A percentile compares a stretch with the other conserved stretches of the same genome.
These are phyloP conservation scores for Hirtodrosophila alboralis DNA, from an alignment of 2,888 invertebrate species.

Conservation along the genomic window DNA sequence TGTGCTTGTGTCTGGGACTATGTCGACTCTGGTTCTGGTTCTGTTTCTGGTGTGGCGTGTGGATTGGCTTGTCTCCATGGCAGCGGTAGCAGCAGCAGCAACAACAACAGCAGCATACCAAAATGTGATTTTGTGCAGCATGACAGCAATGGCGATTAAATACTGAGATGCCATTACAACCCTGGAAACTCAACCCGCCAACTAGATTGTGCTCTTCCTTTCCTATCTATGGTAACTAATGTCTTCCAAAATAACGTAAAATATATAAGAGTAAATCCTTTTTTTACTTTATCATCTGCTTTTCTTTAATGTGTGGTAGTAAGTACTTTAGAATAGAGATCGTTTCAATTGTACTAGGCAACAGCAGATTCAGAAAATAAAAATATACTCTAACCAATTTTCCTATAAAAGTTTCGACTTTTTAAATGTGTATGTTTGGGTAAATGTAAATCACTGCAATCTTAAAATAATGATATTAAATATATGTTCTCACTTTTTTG, in stretches of 20 bases:
- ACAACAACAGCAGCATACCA: constrained; percentile 14
- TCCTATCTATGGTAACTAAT: neutral
- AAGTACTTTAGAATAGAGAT: no score
- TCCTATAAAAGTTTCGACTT: no score
- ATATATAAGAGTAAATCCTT: neutral
- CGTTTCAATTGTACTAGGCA: no score
- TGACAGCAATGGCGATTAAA: constrained; percentile 35
- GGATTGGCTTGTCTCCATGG: constrained; percentile 56
- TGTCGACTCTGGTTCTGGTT: constrained; percentile 33
- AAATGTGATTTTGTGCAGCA: constrained; percentile 45
- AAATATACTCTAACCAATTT: no score
- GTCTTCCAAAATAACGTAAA: neutral
- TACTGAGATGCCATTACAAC: neutral
- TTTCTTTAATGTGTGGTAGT: neutral
- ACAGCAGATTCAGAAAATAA: no score
- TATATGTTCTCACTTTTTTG: no score
- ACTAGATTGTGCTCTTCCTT: neutral
- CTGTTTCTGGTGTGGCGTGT: constrained; percentile 50
- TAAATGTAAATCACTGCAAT: no score
- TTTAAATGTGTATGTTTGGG: no score
- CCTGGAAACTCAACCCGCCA: neutral
- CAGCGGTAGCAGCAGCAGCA: constrained; percentile 13
- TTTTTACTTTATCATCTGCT: neutral
- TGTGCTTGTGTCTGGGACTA: constrained; percentile 13
- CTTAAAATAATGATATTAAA: no score